A percentile compares a stretch with the other conserved stretches of the same genome.
Conservation (phyloP, 2,797 vertebrate genomes). For the Buceros bicornis region DNA sequence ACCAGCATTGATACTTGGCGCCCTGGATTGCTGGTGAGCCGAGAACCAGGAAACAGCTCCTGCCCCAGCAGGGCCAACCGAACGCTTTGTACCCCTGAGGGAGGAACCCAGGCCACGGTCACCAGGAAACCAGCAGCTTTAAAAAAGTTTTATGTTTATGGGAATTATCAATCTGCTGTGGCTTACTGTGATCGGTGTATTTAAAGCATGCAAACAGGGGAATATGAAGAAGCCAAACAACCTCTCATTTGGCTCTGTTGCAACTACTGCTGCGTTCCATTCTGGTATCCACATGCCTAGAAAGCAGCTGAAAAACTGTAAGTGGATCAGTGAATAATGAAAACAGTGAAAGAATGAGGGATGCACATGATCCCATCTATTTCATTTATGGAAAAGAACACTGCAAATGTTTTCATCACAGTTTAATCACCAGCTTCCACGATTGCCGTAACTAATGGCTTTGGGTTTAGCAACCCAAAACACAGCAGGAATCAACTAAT, state of each 20-base stretch:
- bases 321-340: neutral
- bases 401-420: neutral
- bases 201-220: neutral
- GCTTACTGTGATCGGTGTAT: neutral
- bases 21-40: neutral
- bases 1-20: neutral
- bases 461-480: neutral
- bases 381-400: neutral
- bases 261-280: slow-evolving; percentile 28
- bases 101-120: rapidly evolving
- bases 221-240: neutral
- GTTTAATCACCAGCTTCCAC: neutral
- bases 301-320: neutral
- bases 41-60: neutral
- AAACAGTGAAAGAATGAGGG: neutral
- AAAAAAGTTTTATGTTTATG: neutral
- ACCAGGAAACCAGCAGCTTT: neutral
- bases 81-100: neutral
- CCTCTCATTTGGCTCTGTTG: neutral
- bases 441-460: neutral
- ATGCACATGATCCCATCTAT: neutral
- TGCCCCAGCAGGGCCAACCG: rapidly evolving
- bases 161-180: neutral
- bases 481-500: neutral
- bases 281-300: slow-evolving; percentile 16